Conservation (phyloP, 2,888 invertebrate species). For the Aspidiotus rigidus region DNA sequence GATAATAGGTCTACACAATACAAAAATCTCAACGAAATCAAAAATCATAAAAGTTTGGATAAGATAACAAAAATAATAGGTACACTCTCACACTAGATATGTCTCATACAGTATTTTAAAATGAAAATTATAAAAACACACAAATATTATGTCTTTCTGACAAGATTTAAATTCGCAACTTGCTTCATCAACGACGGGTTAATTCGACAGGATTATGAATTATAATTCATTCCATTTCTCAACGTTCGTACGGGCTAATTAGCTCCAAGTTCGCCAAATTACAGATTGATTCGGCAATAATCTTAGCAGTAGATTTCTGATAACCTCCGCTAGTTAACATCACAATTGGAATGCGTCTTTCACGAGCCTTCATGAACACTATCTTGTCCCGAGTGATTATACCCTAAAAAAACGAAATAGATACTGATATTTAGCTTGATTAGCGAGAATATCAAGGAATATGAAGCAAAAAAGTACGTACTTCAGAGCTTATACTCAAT, state of each 20-base stretch:
- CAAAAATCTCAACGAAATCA: too few species aligned
- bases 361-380: conserved; percentile 62
- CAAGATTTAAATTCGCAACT: too few species aligned
- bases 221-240: too few species aligned
- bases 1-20: too few species aligned
- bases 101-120: too few species aligned
- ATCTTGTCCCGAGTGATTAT: conserved; percentile 73
- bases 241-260: conserved; percentile 41
- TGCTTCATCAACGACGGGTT: too few species aligned
- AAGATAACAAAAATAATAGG: too few species aligned
- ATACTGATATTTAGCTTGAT: not conserved
- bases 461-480: conserved; percentile 41
- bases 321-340: conserved; percentile 88
- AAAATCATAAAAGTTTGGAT: too few species aligned
- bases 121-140: too few species aligned
- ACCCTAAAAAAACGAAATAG: conserved; percentile 51
- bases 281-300: conserved; percentile 75
- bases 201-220: too few species aligned
- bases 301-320: conserved; percentile 60
- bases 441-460: not conserved
- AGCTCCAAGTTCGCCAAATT: conserved; percentile 59
- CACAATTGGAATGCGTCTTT: conserved; percentile 61
- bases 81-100: too few species aligned
- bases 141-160: too few species aligned
- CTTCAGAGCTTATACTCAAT: conserved; percentile 59